phyloP scores from a whole-genome alignment of 2,888 invertebrate genomes.

The Rhagonycha fulva region DNA sequence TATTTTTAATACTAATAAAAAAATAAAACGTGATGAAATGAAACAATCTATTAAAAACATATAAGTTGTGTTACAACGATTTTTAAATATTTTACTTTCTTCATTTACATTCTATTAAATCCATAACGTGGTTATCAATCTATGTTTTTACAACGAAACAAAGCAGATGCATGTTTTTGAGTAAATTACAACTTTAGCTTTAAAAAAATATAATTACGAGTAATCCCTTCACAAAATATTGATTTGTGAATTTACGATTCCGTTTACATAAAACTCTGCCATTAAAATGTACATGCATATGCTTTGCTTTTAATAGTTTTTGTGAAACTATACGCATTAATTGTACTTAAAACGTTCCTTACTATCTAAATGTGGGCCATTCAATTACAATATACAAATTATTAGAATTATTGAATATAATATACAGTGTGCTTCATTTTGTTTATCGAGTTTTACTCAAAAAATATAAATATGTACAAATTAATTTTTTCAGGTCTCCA shows the following conservation, averaged over 20 bases:
- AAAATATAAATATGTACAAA: not conserved
- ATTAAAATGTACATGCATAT: slow-evolving; percentile 10
- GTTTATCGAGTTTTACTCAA: not conserved
- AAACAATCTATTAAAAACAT: slow-evolving; percentile 21
- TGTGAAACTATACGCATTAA: slow-evolving; percentile 15
- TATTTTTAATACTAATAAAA: too few species aligned
- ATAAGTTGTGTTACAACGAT: slow-evolving; percentile 18
- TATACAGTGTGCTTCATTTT: slow-evolving; percentile 1
- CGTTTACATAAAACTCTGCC: not conserved
- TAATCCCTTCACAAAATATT: not conserved
- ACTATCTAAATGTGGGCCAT: slow-evolving; percentile 6
- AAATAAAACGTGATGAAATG: slow-evolving; percentile 4
- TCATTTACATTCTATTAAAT: slow-evolving; percentile 23
- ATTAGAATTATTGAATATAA: not conserved
- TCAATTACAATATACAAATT: not conserved
- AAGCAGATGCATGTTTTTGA: slow-evolving; percentile 22
- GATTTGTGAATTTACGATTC: not conserved
- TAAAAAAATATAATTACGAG: not conserved
- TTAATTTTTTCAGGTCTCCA: not conserved
- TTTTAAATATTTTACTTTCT: slow-evolving; percentile 20
- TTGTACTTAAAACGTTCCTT: slow-evolving; percentile 26
- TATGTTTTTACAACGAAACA: slow-evolving; percentile 7
- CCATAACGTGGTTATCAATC: slow-evolving; percentile 7
- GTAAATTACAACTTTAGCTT: not conserved
- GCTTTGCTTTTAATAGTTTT: slow-evolving; percentile 12